Conservation (phyloP, 2,888 invertebrate genomes). For the Drosophila subquinaria region DNA sequence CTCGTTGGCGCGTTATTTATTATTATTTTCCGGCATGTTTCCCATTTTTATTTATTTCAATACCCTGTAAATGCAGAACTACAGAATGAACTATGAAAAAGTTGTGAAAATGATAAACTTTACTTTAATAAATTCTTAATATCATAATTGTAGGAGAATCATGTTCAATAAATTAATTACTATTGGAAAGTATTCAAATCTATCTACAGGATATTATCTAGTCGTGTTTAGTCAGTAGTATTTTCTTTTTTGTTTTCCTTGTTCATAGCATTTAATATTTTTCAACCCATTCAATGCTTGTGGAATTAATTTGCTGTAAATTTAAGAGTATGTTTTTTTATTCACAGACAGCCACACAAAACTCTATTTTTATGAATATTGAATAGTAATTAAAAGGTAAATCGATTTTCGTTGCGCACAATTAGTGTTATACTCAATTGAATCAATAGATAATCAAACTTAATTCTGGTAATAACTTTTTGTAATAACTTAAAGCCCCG, state of each 20-base stretch:
- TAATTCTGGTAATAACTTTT: background rate
- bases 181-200: background rate
- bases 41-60: slow-evolving; percentile 30
- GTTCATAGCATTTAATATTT: slow-evolving; percentile 43
- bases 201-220: slow-evolving; percentile 1
- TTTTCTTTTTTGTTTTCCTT: slow-evolving; percentile 8
- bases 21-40: slow-evolving; percentile 61
- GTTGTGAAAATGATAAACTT: too few relatives aligned
- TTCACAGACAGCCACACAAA: slow-evolving; percentile 16
- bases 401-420: slow-evolving; percentile 56
- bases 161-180: background rate
- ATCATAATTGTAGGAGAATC: background rate
- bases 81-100: too few relatives aligned
- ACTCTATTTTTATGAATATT: slow-evolving; percentile 49
- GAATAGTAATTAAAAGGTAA: slow-evolving; percentile 61
- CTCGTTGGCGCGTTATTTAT: slow-evolving; percentile 69
- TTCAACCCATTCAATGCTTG: slow-evolving; percentile 13
- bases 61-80: background rate
- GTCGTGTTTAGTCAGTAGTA: background rate
- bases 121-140: too few relatives aligned
- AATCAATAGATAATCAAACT: slow-evolving; percentile 41
- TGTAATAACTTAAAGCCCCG: background rate
- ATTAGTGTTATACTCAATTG: slow-evolving; percentile 53
- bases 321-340: slow-evolving; percentile 45
- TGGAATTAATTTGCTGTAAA: slow-evolving; percentile 69